Conservation (phyloP, 1,140 invertebrate species). For the Calycopis cecrops region DNA sequence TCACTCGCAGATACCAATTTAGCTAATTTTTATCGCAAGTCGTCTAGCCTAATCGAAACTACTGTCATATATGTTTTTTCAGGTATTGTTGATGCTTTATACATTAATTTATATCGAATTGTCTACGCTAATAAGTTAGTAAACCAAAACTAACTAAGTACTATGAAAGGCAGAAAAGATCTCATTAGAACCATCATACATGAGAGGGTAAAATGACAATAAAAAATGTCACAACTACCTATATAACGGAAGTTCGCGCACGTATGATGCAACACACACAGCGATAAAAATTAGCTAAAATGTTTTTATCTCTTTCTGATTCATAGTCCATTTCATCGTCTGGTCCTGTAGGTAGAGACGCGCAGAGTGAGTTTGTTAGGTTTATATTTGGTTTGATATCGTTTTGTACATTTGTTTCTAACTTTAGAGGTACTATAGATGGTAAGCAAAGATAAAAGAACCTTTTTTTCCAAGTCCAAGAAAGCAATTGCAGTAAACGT, state of each 20-base stretch:
- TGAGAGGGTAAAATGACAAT: conserved; percentile 8
- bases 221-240: no score
- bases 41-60: neutral
- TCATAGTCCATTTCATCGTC: conserved; percentile 46
- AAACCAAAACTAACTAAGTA: no score
- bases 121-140: no score
- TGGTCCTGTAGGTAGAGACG: conserved; percentile 31
- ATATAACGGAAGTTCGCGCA: neutral
- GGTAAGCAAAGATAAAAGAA: no score
- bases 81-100: no score
- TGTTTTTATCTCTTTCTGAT: conserved; percentile 41
- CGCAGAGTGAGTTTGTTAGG: conserved; percentile 18
- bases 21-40: conserved; percentile 29
- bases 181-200: neutral
- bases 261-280: neutral
- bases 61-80: no score
- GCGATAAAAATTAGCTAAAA: conserved; percentile 30
- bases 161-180: neutral
- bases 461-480: no score
- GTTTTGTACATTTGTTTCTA: conserved; percentile 23
- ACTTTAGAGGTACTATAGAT: conserved; percentile 22
- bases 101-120: no score
- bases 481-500: no score
- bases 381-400: conserved; percentile 29
- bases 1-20: conserved; percentile 26